Evolutionary conservation across 1,140 invertebrate genomes (phyloP).

Genomic region (Tenebrio molitor): DNA sequence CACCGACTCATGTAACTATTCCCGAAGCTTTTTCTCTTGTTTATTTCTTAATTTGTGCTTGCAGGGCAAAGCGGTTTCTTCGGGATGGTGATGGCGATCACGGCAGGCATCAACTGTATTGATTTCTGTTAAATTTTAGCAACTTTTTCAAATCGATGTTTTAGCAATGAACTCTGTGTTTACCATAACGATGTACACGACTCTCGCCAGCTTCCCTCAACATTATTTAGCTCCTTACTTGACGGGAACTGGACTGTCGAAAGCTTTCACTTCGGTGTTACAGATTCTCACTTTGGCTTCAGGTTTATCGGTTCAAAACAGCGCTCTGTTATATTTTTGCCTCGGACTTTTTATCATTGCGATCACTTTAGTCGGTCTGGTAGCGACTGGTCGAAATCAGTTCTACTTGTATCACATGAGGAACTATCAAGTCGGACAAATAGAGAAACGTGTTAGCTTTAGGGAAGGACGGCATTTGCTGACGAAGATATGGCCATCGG

Average conservation of each 20-base stretch:
- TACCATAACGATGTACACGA: conserved; percentile 8
- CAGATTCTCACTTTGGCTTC: background rate
- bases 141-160: background rate
- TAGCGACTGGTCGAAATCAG: background rate
- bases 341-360: background rate
- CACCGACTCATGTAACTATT: conserved; percentile 51
- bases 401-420: conserved; percentile 20
- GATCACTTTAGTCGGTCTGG: background rate
- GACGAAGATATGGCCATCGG: background rate
- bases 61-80: conserved; percentile 49
- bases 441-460: background rate
- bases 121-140: background rate
- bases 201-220: conserved; percentile 9
- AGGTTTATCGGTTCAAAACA: background rate
- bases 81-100: conserved; percentile 15
- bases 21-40: no score
- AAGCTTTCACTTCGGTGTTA: background rate
- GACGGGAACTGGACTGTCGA: background rate
- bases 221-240: conserved; percentile 3
- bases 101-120: conserved; percentile 33
- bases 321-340: background rate
- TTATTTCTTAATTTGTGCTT: conserved; percentile 2
- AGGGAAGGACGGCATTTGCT: background rate
- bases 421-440: background rate
- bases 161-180: conserved; percentile 15